Base-by-base conservation (phyloP, 1,140 invertebrate genomes). In the Microvelia longipes region DNA sequence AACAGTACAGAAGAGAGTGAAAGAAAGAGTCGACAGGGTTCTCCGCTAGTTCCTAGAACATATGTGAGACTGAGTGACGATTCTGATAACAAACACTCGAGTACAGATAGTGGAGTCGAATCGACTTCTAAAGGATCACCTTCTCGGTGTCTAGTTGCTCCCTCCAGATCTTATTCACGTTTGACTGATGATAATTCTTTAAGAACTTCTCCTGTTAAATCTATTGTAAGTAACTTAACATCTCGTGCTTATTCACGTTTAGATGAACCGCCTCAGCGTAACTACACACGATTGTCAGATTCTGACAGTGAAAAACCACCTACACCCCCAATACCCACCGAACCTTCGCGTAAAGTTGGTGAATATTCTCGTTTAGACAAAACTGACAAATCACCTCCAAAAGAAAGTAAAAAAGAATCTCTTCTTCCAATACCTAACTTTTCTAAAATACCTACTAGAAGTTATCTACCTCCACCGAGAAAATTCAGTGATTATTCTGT, bases 401-500 rank as follows among this genome's bases (percentile, higher is more conserved):
- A 50, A 50, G 35, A 50, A 5, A 50, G 35, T 25, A 64, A 64
- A 26, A 64, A 64, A 64, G 62, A 64, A 64, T 64, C 62, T 50
- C 62, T 64, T 64, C 5, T 64, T 14, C 62, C 62, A 11, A 15
- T 64, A 24, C 15, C 15, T 5, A 26, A 26, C 15, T 64, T 14
- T 25, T 64, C 62, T 24, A 64, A 64, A 25, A 64, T 64, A 15
- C 62, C 62, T 25, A 50, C 35, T 50, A 5, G 73, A 63, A 73
- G 74, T 68, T 73, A 76, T 14, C 67, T 76, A 15, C 76, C 76
- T 27, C 73, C 76, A 25, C 76, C 76, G 26, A 72, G 72, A 26
- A 76, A 76, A 69, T 67, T 76, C 1, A 71, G 72, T 24, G 76
- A 76, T 69, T 76, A 73, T 61, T 72, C 72, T 1, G 72, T 70